Conservation (phyloP, 2,888 invertebrate genomes). For the Alentia gelatinosa region DNA sequence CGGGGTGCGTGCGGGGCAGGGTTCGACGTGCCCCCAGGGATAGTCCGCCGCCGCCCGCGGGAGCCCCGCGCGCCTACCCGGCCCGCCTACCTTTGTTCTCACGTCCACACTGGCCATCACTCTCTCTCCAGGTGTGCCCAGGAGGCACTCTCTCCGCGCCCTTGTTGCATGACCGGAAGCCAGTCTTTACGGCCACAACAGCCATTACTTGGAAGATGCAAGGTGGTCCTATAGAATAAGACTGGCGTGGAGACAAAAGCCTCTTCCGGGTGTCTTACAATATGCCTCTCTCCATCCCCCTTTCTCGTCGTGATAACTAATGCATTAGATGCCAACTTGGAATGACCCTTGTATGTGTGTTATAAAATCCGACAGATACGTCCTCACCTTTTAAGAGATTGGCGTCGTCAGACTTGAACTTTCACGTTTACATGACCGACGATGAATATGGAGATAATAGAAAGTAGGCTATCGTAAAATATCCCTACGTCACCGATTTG, state of each 20-base stretch:
- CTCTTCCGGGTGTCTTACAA: neutral
- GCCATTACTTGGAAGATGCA: neutral
- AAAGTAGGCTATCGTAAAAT: no score
- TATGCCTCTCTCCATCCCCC: neutral
- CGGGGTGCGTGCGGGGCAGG: neutral
- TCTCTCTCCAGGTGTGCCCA: neutral
- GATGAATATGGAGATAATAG: no score
- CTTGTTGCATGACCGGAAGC: constrained; percentile 27
- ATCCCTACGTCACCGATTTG: no score
- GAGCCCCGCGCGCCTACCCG: neutral
- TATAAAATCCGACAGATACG: neutral
- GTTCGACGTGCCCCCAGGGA: neutral
- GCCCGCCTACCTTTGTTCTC: constrained; percentile 19
- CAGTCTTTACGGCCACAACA: neutral
- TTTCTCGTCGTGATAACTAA: neutral
- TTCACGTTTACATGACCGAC: no score
- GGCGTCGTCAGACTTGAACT: no score
- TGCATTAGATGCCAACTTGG: neutral
- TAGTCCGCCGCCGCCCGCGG: neutral
- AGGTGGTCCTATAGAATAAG: neutral
- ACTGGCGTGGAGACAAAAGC: neutral
- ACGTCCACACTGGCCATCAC: neutral
- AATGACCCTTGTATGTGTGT: neutral
- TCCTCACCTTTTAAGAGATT: no score
- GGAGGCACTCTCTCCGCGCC: neutral